Base-by-base conservation (phyloP, 2,797 vertebrate genomes). In the Rhinoraja longicauda region DNA sequence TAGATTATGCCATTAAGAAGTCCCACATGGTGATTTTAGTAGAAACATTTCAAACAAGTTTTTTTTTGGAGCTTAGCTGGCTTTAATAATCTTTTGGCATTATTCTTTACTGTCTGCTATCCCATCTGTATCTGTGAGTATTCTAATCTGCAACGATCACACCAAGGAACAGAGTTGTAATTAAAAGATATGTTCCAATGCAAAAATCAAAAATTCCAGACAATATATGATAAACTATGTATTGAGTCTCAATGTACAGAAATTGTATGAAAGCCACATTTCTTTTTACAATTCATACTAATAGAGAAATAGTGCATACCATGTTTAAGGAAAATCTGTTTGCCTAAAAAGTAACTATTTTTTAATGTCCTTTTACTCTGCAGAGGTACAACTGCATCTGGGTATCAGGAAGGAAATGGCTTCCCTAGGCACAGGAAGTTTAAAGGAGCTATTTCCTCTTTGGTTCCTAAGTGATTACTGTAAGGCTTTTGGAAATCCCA, bases 11-110 rank as follows among this genome's bases (percentile, higher is more conserved):
- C 72, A 91, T 72, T 45, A 91, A 73, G 90, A 67, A 73, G 67
- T 91, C 64, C 90, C 90, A 91, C 90, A 91, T 91, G 88, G 45
- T 72, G 90, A 73, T 91, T 64, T 91, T 26, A 73, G 67, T 53
- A 91, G 64, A 91, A 73, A 91, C 70, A 72, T 73, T 73, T 73
- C 39, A 53, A 91, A 91, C 36, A 73, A 45, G 32, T 91, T 91
- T 53, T 91, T 91, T 91, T 53, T 73, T 73, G 90, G 53, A 73
- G 67, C 90, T 73, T 8, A 45, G 67, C 32, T 72, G 90, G 45
- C 39, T 88, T 88, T 88, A 88, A 67, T 88, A 53, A 45, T 91
- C 67, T 26, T 91, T 73, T 91, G 64, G 88, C 70, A 91, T 29
- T 91, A 53, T 91, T 91, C 36, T 26, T 73, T 73, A 72, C 21